phyloP scores from a whole-genome alignment of 2,888 invertebrate genomes.

The Muschampia plurimacula region DNA sequence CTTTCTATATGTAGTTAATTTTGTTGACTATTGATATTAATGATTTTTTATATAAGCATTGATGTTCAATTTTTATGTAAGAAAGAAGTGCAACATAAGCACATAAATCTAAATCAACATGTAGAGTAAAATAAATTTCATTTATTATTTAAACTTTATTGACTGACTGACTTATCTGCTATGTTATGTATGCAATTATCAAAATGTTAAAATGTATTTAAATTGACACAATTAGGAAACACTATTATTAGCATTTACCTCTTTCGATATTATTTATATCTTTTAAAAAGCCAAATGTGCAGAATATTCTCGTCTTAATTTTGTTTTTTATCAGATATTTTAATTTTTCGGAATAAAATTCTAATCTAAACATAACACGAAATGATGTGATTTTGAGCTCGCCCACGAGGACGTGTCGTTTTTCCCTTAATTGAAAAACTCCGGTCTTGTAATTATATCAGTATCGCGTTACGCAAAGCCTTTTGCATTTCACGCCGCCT shows the following conservation, averaged over 20 bases:
- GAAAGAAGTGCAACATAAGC: too few species aligned
- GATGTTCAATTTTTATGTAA: too few species aligned
- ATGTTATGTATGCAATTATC: too few species aligned
- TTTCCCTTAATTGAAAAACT: slow-evolving; percentile 34
- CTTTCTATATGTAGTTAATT: background rate
- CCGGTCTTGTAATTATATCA: slow-evolving; percentile 37
- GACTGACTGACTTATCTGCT: too few species aligned
- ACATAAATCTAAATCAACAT: too few species aligned
- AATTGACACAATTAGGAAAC: background rate
- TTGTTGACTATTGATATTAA: background rate
- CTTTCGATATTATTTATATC: background rate
- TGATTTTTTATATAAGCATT: too few species aligned
- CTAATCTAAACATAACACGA: slow-evolving; percentile 22
- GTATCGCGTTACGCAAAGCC: slow-evolving; percentile 40
- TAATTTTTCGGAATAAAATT: slow-evolving; percentile 16
- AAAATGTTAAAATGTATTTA: background rate
- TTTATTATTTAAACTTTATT: too few species aligned
- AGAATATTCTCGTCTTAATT: background rate
- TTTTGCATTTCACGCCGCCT: slow-evolving; percentile 31
- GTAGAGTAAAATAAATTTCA: background rate
- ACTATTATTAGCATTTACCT: background rate
- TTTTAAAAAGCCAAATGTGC: background rate
- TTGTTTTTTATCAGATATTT: background rate
- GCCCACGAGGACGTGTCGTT: slow-evolving; percentile 33
- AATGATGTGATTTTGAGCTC: slow-evolving; percentile 24